These are phyloP conservation scores for Philypnodon macrostomus DNA, from an alignment of 2,797 vertebrate genomes.

Conservation along the genomic window DNA sequence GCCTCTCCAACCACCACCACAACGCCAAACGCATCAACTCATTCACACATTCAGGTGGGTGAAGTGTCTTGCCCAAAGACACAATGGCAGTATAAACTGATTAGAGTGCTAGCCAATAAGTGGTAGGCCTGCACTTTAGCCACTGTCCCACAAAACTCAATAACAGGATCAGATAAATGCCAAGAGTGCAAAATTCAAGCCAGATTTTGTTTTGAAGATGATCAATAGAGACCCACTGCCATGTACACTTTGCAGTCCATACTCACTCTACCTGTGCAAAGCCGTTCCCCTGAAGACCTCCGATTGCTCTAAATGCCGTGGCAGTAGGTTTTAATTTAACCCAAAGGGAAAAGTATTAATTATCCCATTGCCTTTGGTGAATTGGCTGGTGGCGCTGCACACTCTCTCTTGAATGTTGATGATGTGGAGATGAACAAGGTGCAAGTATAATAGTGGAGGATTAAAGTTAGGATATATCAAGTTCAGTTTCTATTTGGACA, in stretches of 20 bases:
- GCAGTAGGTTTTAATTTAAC: conserved; percentile 78
- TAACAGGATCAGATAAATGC: conserved; percentile 19
- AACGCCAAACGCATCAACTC: no score
- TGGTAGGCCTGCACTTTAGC: no score
- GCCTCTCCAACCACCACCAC: no score
- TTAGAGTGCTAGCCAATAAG: no score
- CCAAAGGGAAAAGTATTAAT: conserved; percentile 76
- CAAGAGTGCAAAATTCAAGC: conserved; percentile 11
- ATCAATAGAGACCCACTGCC: conserved; percentile 36
- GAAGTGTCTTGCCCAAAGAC: no score
- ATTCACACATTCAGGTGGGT: no score
- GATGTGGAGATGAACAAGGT: conserved; percentile 45
- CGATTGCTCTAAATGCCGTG: conserved; percentile 61
- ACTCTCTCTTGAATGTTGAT: conserved; percentile 63
- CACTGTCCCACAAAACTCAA: no score
- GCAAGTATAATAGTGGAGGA: conserved; percentile 35
- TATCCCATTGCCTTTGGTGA: conserved; percentile 60
- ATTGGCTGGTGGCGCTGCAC: conserved; percentile 53
- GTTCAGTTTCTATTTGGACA: conserved; percentile 38
- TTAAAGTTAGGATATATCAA: conserved; percentile 48
- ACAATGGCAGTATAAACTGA: no score
- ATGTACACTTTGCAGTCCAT: conserved; percentile 46
- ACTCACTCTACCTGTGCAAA: conserved; percentile 50
- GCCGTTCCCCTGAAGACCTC: conserved; percentile 42
- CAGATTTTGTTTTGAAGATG: conserved; percentile 20